Evolutionary conservation across 2,888 invertebrate genomes (phyloP), one percentile per base, ranked within the genome.

Genomic region (Allacma fusca): DNA sequence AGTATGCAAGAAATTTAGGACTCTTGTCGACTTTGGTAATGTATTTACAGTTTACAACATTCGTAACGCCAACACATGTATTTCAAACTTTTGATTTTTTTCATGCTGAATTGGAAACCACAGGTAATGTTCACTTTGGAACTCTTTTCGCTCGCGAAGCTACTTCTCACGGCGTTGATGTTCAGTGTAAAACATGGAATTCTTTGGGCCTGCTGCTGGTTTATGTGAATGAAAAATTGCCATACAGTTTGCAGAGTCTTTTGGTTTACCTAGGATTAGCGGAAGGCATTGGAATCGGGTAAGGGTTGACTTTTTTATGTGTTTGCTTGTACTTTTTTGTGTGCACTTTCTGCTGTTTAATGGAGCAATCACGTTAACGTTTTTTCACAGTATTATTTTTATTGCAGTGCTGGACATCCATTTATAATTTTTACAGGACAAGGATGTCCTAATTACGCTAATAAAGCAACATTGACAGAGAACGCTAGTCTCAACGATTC

Each of bases 261-360:
- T 23, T 76, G n/a, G 76, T 76, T 2, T 29, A 7, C 26, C 62
- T 43, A 24, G 64, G 69, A 1, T 21, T 70, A 5, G 76, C 70
- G 19, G 76, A 69, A 62, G 76, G 70, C 21, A 64, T 62, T 12
- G 76, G 76, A 40, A 43, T 76, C 16, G 70, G 76, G 76, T 76
- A 24, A 43, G 50, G 23, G 28, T 21, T 26, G 9, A 50, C 50
- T 50, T 50, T n/a, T 34, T 34, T 4, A 34, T 9, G 9, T 34
- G 34, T 34, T 34, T 34, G 34, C 9, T 34, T n/a, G n/a, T n/a
- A n/a, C n/a, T n/a, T n/a, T n/a, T n/a, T n/a, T n/a, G n/a, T n/a
- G n/a, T n/a, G n/a, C n/a, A n/a, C n/a, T n/a, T n/a, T n/a, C n/a
- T n/a, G n/a, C n/a, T n/a, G n/a, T n/a, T n/a, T n/a, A 34, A 68